Evolutionary conservation across 1,140 invertebrate species (phyloP), one percentile per base, ranked within the genome.

Genomic region (Scaptomyza graminum): DNA sequence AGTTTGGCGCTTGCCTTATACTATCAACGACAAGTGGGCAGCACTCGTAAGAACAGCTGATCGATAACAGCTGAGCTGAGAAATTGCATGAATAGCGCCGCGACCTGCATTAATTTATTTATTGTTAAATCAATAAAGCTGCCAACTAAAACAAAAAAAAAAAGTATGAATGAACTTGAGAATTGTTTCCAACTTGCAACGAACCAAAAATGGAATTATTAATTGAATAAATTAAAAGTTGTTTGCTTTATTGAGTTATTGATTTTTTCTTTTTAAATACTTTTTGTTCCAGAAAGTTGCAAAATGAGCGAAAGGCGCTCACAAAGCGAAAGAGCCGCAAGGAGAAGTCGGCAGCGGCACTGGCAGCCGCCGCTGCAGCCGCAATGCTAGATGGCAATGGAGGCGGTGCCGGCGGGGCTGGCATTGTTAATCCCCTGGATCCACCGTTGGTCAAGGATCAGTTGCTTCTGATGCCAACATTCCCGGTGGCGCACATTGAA

Each of bases 301-400:
- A 91, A 68, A 79, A 90, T 80, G 90, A 91, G 25, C 82, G 85
- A 6, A 91, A 90, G 64, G 52, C 80, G 12, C 73, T 84, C 18
- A 78, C 90, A 3, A 91, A 91, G 37, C 85, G 90, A n/a, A 91
- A 91, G 54, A 91, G 76, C 44, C 88, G 90, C n/a, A 90, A 91
- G 49, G 90, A 91, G 51, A 91, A 91, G 13, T 83, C 84, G 5
- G 84, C 84, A 4, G 84, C 84, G 31, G 85, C 79, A 0, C 68
- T 87, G 69, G 82, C 82, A 25, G 82, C 74, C 6, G 79, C 85
- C 3, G 84, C 89, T 8, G 82, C 79, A 0, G 83, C 73, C 5
- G 83, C 81, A 1, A 83, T 87, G 1, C 55, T 90, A 28, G 85
- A 90, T 49, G 3, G 62, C 25, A 0, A 37, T 12, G 39, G 28